phyloP scores from a whole-genome alignment of 2,888 invertebrate species.

The Laspeyria flexula region DNA sequence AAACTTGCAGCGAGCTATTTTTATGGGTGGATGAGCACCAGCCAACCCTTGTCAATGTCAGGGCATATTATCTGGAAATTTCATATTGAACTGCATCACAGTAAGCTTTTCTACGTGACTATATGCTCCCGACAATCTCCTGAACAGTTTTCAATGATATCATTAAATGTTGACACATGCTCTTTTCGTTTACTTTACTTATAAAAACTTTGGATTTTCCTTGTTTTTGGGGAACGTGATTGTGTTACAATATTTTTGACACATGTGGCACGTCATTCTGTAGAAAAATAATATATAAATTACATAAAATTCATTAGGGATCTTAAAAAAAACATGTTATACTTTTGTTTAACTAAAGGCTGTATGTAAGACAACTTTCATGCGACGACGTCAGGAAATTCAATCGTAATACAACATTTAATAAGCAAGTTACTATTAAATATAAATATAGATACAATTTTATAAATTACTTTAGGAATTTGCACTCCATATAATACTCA shows the following conservation, averaged over 20 bases:
- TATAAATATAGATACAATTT: no score
- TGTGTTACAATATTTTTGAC: slow-evolving; percentile 11
- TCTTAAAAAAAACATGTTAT: background rate
- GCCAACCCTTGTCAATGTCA: slow-evolving; percentile 81
- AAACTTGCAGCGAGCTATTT: slow-evolving; percentile 74
- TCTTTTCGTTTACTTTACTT: slow-evolving; percentile 23
- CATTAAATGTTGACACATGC: slow-evolving; percentile 34
- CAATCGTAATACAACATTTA: no score
- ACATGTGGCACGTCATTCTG: background rate
- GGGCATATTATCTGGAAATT: slow-evolving; percentile 71
- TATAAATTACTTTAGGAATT: slow-evolving; percentile 2
- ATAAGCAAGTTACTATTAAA: no score
- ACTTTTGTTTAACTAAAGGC: background rate
- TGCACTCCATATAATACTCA: slow-evolving; percentile 20
- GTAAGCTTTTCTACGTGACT: slow-evolving; percentile 40
- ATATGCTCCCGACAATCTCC: slow-evolving; percentile 23
- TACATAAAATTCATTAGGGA: background rate
- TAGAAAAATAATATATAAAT: background rate
- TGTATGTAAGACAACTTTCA: no score
- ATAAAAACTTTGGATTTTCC: slow-evolving; percentile 25
- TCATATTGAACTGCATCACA: slow-evolving; percentile 72
- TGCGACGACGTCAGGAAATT: no score
- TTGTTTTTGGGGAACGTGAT: slow-evolving; percentile 24
- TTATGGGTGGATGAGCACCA: slow-evolving; percentile 68
- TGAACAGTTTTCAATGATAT: slow-evolving; percentile 34